Conservation (phyloP, 2,888 invertebrate genomes). For the Melanchra persicariae region DNA sequence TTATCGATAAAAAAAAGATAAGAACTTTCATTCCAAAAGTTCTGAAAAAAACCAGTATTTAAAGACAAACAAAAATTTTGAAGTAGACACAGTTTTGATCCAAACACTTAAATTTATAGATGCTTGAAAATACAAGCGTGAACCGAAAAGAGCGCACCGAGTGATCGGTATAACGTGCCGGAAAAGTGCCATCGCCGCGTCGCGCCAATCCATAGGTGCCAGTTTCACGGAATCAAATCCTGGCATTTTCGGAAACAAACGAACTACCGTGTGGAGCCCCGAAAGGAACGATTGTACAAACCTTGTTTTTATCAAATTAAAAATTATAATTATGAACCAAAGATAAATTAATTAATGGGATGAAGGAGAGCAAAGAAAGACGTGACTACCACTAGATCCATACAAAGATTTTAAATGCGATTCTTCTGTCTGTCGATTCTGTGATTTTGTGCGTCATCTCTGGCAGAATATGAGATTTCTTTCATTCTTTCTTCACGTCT, state of each 20-base stretch:
- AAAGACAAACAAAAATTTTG: neutral
- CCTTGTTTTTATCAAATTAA: neutral
- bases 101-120: slow-evolving; percentile 18
- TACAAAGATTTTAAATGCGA: too few species aligned
- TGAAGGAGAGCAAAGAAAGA: too few species aligned
- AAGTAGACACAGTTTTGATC: neutral
- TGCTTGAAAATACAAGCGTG: slow-evolving; percentile 41
- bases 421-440: too few species aligned
- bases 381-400: too few species aligned
- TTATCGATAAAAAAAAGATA: too few species aligned
- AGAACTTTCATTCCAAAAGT: neutral
- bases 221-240: slow-evolving; percentile 63
- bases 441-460: too few species aligned
- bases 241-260: slow-evolving; percentile 59
- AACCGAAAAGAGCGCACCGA: slow-evolving; percentile 23
- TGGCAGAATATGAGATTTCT: too few species aligned
- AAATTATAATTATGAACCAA: too few species aligned
- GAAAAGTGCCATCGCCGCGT: slow-evolving; percentile 46
- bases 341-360: too few species aligned
- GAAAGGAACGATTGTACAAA: neutral
- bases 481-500: too few species aligned
- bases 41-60: neutral
- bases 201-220: slow-evolving; percentile 58
- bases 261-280: slow-evolving; percentile 41
- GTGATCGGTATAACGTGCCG: slow-evolving; percentile 44